Evolutionary conservation across 2,797 vertebrate species (phyloP).

Genomic region (Typhlichthys subterraneus): DNA sequence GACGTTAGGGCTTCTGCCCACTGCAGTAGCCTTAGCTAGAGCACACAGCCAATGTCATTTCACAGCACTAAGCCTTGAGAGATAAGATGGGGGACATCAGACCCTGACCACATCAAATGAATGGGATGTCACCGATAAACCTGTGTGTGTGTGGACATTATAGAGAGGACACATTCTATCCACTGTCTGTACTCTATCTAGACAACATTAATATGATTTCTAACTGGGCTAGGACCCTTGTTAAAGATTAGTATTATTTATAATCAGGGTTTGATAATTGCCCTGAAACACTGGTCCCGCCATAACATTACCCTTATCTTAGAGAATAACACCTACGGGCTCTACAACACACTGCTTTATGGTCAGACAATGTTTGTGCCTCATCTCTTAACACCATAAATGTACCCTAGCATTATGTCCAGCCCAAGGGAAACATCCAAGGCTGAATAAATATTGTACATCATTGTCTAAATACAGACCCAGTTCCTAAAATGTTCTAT

Average conservation of each 20-base stretch:
- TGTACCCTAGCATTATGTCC: too few species aligned
- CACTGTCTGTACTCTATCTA: constrained; percentile 39
- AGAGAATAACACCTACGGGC: constrained; percentile 39
- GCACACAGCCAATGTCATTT: constrained; percentile 69
- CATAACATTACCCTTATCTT: constrained; percentile 32
- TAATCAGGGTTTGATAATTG: constrained; percentile 65
- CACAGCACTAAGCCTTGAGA: constrained; percentile 70
- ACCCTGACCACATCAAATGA: constrained; percentile 76
- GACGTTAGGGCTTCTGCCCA: constrained; percentile 36
- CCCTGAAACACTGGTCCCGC: constrained; percentile 47
- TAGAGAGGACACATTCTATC: constrained; percentile 73
- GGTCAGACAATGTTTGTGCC: neutral
- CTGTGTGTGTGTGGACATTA: constrained; percentile 53
- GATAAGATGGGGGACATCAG: constrained; percentile 74
- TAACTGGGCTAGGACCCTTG: constrained; percentile 56
- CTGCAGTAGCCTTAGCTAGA: constrained; percentile 64
- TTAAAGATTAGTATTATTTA: constrained; percentile 62
- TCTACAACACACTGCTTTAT: constrained; percentile 7
- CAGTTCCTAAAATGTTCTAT: neutral
- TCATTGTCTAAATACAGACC: neutral
- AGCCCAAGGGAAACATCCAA: neutral
- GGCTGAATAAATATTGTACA: neutral
- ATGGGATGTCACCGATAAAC: constrained; percentile 73
- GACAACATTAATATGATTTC: constrained; percentile 62
- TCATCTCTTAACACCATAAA: neutral